Conservation (phyloP, 2,888 invertebrate species). For the Stomorhina lunata region DNA sequence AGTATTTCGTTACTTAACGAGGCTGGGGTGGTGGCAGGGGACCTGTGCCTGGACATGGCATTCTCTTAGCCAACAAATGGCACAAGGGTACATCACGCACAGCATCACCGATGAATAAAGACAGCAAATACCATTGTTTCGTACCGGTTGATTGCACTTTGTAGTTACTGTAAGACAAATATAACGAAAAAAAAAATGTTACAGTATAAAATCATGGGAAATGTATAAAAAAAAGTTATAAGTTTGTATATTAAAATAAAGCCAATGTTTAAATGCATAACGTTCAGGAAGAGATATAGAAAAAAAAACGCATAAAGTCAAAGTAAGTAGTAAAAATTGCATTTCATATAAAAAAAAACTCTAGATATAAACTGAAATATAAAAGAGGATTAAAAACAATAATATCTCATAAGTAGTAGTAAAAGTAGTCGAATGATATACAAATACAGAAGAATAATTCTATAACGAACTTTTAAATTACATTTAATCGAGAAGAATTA, state of each 20-base stretch:
- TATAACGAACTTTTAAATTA: too few species aligned
- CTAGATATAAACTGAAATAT: slow-evolving; percentile 47
- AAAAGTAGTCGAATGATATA: slow-evolving; percentile 65
- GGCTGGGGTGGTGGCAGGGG: slow-evolving; percentile 77
- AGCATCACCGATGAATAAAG: slow-evolving; percentile 92
- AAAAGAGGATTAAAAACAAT: slow-evolving; percentile 77
- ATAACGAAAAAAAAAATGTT: slow-evolving; percentile 49
- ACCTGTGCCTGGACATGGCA: slow-evolving; percentile 81
- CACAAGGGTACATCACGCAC: slow-evolving; percentile 90
- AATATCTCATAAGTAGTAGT: slow-evolving; percentile 76
- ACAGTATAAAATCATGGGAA: slow-evolving; percentile 58
- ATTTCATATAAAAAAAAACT: slow-evolving; percentile 46
- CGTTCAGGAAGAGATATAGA: slow-evolving; percentile 33
- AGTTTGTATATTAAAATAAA: slow-evolving; percentile 58
- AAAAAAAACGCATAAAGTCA: slow-evolving; percentile 12
- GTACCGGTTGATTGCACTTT: slow-evolving; percentile 87
- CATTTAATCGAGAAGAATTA: too few species aligned
- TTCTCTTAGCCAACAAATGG: slow-evolving; percentile 88
- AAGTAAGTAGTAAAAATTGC: slow-evolving; percentile 56
- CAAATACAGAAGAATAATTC: too few species aligned
- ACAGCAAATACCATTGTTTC: slow-evolving; percentile 91
- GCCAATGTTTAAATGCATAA: slow-evolving; percentile 61
- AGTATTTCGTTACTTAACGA: slow-evolving; percentile 71
- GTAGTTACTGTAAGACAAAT: slow-evolving; percentile 84
- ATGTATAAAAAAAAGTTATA: slow-evolving; percentile 30